Evolutionary conservation across 2,888 invertebrate species (phyloP), one percentile per base, ranked within the genome.

Genomic region (Allophyes oxyacanthae): DNA sequence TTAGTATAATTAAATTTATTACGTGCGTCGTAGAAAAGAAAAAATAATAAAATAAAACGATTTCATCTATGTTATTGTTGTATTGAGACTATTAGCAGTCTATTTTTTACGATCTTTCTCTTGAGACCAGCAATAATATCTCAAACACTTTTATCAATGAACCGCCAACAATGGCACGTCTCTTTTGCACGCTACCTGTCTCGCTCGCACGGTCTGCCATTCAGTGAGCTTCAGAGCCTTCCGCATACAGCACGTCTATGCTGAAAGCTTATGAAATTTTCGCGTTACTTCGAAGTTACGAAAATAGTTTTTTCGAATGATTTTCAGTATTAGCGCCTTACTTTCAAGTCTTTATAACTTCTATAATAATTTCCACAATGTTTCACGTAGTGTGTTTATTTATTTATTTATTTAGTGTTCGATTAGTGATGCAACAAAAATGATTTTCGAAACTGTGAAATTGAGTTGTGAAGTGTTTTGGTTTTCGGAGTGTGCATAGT

Each of bases 141-240:
- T 10, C 32, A 25, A 44, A 45, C n/a, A 50, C 49, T 46, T 62
- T 65, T 54, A 66, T 73, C 46, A 77, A 75, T 75, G 72, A 57
- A 32, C 34, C 10, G 26, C 20, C 6, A 57, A 34, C 43, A 34
- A 28, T 38, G 7, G 6, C 42, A 8, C 25, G 28, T 46, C 60
- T 57, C 58, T 14, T 43, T 50, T 42, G 28, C 43, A 30, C 56
- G 30, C 45, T 13, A 13, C 26, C 57, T 38, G 49, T 73, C 64
- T 49, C 72, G 34, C 64, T 50, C 79, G 40, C 73, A 36, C 53
- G 48, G 13, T 49, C 30, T 51, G 37, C 64, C 65, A 71, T 74
- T 82, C 84, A 85, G 84, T 85, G 51, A 68, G 75, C 70, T 71
- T 57, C 61, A 28, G 75, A 70, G 72, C 73, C 72, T 75, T 74